These are phyloP conservation scores for Phocides pigmalion DNA, from an alignment of 1,140 invertebrate species.

Conservation along the genomic window DNA sequence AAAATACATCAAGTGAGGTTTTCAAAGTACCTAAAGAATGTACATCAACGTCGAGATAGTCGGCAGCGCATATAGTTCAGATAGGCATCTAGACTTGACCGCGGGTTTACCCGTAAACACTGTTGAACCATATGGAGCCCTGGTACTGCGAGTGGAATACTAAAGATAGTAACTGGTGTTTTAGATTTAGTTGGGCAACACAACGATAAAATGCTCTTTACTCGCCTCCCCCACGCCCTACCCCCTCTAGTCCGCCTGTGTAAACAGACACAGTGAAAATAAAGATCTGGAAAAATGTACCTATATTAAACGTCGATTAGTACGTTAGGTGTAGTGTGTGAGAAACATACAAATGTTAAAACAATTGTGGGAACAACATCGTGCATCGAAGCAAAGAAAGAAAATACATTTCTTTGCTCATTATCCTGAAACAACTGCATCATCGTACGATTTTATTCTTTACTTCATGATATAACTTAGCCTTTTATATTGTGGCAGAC, in stretches of 20 bases:
- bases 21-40: constrained; percentile 25
- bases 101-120: constrained; percentile 23
- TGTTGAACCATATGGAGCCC: constrained; percentile 8
- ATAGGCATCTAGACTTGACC: constrained; percentile 19
- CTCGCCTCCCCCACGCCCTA: constrained; percentile 2
- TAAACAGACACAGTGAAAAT: constrained; percentile 13
- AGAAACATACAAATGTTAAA: not conserved
- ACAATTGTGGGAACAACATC: not conserved
- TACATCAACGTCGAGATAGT: constrained; percentile 15
- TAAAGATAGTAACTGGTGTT: constrained; percentile 22
- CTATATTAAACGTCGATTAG: constrained; percentile 8
- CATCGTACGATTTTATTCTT: too few species aligned
- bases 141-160: constrained; percentile 23
- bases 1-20: constrained; percentile 54
- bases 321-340: not conserved
- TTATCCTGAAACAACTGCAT: too few species aligned
- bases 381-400: not conserved
- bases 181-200: constrained; percentile 19
- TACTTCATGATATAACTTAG: too few species aligned
- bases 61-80: constrained; percentile 7
- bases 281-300: not conserved
- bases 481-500: too few species aligned
- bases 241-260: not conserved
- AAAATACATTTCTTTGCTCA: not conserved
- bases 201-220: constrained; percentile 16